These are phyloP conservation scores for Xiphorhynchus erythropygius DNA, from an alignment of 2,797 vertebrate genomes.

Conservation along the genomic window DNA sequence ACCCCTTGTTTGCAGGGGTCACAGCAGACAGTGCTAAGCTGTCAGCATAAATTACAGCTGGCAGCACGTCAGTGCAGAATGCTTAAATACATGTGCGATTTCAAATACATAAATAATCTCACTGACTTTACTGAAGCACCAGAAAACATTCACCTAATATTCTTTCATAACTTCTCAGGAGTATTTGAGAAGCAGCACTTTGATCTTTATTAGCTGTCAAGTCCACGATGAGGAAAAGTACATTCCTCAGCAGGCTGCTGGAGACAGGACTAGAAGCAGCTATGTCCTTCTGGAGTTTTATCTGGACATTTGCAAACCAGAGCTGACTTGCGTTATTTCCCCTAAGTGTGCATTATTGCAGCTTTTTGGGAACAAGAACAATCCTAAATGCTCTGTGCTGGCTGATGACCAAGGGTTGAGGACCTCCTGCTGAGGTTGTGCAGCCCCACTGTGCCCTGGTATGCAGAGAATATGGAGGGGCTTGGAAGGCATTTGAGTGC, in stretches of 20 bases:
- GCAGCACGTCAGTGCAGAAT: background rate
- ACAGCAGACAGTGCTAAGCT: background rate
- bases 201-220: constrained; percentile 45
- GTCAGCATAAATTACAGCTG: background rate
- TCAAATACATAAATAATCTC: constrained; percentile 22
- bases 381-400: background rate
- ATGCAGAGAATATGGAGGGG: background rate
- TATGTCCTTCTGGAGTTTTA: background rate
- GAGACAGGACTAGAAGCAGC: background rate
- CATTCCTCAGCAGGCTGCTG: background rate
- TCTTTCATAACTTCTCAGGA: background rate
- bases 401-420: background rate
- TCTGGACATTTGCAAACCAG: background rate
- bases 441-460: too few relatives aligned
- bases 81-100: background rate
- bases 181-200: constrained; percentile 16
- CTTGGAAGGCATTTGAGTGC: background rate
- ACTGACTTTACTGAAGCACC: background rate
- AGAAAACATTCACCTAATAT: background rate
- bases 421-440: accelerated
- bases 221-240: background rate
- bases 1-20: background rate
- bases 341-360: background rate
- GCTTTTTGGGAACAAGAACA: background rate
- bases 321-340: background rate